Evolutionary conservation across 2,113 vertebrate species (phyloP).

Genomic region (Calidris pugnax): DNA sequence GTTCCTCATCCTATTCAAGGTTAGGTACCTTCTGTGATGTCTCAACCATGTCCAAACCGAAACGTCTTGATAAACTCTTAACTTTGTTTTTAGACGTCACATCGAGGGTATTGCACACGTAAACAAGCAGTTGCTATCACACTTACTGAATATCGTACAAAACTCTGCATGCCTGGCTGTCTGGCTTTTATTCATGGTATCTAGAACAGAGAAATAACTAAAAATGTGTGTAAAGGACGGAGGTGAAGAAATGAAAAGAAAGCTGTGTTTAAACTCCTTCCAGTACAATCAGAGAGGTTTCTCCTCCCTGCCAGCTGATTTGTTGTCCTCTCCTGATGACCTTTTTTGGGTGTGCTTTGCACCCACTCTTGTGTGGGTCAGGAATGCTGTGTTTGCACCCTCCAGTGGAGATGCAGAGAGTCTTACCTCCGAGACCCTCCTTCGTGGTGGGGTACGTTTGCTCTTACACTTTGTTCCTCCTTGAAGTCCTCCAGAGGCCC

Average conservation of each 20-base stretch:
- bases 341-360: not conserved
- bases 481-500: not conserved
- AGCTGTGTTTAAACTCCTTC: not conserved
- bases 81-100: not conserved
- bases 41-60: not conserved
- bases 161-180: not conserved
- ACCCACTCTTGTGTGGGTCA: not conserved
- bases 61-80: not conserved
- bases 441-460: fast-evolving
- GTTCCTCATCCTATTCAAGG: not conserved
- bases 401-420: not conserved
- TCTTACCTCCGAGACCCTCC: not conserved
- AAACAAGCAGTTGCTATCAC: not conserved
- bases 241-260: not conserved
- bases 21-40: not conserved
- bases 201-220: not conserved
- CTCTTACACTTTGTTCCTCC: not conserved
- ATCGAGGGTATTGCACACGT: not conserved
- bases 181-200: not conserved
- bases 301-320: not conserved
- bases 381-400: not conserved
- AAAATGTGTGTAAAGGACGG: not conserved
- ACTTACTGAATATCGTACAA: not conserved
- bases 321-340: not conserved
- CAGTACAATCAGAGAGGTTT: not conserved